Conservation (phyloP, 2,797 vertebrate genomes). For the Saxicola maurus region DNA sequence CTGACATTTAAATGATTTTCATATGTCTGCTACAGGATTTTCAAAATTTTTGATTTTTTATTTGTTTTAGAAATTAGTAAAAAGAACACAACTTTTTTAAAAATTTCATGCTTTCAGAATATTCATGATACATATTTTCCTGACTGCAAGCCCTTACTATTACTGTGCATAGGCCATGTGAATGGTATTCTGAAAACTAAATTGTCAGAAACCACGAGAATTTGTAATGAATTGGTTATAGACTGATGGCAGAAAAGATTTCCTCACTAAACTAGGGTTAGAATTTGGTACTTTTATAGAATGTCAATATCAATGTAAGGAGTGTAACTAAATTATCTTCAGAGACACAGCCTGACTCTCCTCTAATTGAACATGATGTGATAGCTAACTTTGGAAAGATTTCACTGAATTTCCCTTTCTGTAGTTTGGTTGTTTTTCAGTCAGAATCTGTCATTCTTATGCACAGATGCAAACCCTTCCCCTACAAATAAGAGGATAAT, state of each 20-base stretch:
- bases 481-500: neutral
- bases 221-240: neutral
- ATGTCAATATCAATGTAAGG: neutral
- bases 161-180: neutral
- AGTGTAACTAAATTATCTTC: neutral
- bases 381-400: neutral
- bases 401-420: neutral
- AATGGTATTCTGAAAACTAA: neutral
- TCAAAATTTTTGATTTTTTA: neutral
- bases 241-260: neutral
- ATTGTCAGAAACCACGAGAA: neutral
- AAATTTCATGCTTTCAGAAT: neutral
- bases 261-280: neutral
- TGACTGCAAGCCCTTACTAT: neutral
- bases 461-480: neutral
- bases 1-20: neutral
- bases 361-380: neutral
- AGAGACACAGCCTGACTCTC: neutral
- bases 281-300: neutral
- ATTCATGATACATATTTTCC: neutral
- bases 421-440: neutral
- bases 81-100: neutral
- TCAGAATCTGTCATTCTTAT: neutral
- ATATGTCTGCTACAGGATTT: neutral
- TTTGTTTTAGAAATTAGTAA: neutral